Evolutionary conservation across 1,140 invertebrate genomes (phyloP).

Genomic region (Dolichoris vasculosae): DNA sequence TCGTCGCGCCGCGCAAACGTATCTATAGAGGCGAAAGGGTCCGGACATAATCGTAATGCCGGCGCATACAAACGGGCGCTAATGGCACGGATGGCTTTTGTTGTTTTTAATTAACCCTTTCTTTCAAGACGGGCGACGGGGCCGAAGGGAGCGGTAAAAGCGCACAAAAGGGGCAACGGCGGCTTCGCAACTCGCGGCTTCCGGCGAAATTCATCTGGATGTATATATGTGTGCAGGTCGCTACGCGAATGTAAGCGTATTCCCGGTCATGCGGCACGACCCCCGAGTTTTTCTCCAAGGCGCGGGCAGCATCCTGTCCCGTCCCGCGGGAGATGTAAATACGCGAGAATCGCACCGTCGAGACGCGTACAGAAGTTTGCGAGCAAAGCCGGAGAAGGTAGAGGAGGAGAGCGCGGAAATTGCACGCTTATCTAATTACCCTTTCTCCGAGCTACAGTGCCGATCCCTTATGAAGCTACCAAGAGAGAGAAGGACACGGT

Average conservation of each 20-base stretch:
- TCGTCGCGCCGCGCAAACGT: not conserved
- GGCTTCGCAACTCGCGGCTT: slow-evolving; percentile 32
- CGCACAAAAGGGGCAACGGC: not conserved
- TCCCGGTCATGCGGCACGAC: not conserved
- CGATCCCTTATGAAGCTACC: not conserved
- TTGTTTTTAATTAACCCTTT: slow-evolving; percentile 77
- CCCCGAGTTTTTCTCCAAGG: slow-evolving; percentile 45
- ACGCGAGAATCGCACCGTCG: slow-evolving; percentile 72
- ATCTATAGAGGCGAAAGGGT: slow-evolving; percentile 50
- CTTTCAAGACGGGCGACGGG: slow-evolving; percentile 67
- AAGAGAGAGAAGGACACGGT: not conserved
- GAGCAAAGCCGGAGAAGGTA: not conserved
- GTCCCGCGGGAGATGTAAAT: slow-evolving; percentile 74
- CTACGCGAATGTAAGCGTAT: not conserved
- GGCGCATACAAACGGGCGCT: slow-evolving; percentile 74
- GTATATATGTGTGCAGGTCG: not conserved
- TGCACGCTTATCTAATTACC: slow-evolving; percentile 74
- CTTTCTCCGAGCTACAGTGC: slow-evolving; percentile 8
- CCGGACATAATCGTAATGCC: slow-evolving; percentile 68
- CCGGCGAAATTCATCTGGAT: slow-evolving; percentile 29
- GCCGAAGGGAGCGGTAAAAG: slow-evolving; percentile 21
- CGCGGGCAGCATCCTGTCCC: slow-evolving; percentile 54
- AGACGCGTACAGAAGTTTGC: slow-evolving; percentile 68
- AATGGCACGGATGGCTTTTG: slow-evolving; percentile 74
- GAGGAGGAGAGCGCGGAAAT: slow-evolving; percentile 59